Evolutionary conservation across 37 sponge, comb jelly and placozoan species (phyloP).

Genomic region (Tethya wilhelma): DNA sequence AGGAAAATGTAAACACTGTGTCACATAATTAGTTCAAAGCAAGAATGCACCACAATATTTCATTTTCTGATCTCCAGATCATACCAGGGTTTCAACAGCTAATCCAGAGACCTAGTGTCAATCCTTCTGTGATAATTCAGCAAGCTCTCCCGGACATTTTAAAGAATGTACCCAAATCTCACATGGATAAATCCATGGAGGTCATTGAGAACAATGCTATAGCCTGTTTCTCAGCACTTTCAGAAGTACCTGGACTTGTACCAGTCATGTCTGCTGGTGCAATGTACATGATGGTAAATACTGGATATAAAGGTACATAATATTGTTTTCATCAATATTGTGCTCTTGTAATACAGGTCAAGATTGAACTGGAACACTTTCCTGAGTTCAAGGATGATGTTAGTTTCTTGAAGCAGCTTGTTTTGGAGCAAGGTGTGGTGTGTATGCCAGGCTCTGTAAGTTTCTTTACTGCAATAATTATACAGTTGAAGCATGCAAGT

Average conservation of each 20-base stretch:
- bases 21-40: too few species aligned
- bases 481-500: too few species aligned
- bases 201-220: slow-evolving; percentile 57
- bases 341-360: too few species aligned
- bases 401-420: background rate
- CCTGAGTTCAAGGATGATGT: slow-evolving; percentile 7
- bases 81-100: too few species aligned
- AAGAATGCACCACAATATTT: too few species aligned
- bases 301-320: too few species aligned
- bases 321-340: too few species aligned
- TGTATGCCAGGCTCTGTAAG: background rate
- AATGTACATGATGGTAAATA: slow-evolving; percentile 96
- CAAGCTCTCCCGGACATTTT: slow-evolving; percentile 81
- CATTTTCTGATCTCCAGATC: too few species aligned
- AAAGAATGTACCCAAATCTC: slow-evolving; percentile 57
- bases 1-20: too few species aligned
- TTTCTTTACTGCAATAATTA: too few species aligned
- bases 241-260: slow-evolving; percentile 42
- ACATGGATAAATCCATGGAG: slow-evolving; percentile 30
- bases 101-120: too few species aligned
- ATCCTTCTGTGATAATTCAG: slow-evolving; percentile 85
- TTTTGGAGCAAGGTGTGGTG: background rate
- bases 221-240: slow-evolving; percentile 34
- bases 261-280: slow-evolving; percentile 89
- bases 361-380: background rate